Conservation (phyloP, 1,140 invertebrate species). For the Rhyacophila brunnea region DNA sequence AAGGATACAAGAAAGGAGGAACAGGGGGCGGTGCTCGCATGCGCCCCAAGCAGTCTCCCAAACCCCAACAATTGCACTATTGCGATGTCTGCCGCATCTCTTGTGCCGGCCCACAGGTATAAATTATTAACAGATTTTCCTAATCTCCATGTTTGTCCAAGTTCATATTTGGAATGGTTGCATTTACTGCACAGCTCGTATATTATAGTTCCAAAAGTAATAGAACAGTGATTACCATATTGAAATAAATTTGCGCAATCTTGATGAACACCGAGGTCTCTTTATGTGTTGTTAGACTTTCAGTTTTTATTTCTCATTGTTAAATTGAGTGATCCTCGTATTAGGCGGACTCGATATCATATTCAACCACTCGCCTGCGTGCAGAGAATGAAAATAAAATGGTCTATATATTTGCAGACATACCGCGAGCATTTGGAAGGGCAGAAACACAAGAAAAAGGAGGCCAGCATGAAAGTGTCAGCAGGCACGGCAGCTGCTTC, state of each 20-base stretch:
- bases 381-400: background rate
- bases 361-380: no score
- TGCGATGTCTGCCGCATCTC: constrained; percentile 98
- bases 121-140: background rate
- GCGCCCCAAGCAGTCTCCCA: constrained; percentile 77
- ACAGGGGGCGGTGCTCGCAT: constrained; percentile 63
- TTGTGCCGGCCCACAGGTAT: constrained; percentile 87
- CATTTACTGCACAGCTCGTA: no score
- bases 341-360: no score
- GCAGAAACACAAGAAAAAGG: constrained; percentile 98
- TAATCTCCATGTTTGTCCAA: background rate
- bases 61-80: constrained; percentile 89
- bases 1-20: constrained; percentile 70
- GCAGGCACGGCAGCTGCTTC: constrained; percentile 48
- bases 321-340: no score
- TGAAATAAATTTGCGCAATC: no score
- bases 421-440: constrained; percentile 97
- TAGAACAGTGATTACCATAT: no score
- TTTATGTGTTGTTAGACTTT: no score
- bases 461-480: constrained; percentile 81
- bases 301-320: no score
- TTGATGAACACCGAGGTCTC: no score
- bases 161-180: no score
- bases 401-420: constrained; percentile 60
- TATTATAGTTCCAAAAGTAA: no score